Conservation (phyloP, 2,113 vertebrate genomes). For the Trichechus manatus region DNA sequence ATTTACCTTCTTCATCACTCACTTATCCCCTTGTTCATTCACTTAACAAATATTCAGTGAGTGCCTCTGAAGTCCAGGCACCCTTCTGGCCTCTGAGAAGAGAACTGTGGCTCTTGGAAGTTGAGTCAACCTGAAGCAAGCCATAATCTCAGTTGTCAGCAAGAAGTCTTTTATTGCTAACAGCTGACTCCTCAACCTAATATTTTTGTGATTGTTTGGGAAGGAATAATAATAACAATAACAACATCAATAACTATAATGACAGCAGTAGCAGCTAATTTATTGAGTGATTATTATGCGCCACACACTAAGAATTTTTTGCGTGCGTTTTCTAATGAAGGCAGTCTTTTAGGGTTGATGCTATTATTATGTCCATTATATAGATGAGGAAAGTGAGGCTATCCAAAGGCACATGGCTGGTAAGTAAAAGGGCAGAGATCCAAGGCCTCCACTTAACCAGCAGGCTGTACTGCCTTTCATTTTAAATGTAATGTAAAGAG, state of each 20-base stretch:
- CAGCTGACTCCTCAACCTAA: neutral
- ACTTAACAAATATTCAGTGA: neutral
- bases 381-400: neutral
- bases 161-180: neutral
- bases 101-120: neutral
- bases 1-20: neutral
- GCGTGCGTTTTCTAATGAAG: neutral
- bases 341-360: neutral
- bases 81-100: neutral
- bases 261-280: neutral
- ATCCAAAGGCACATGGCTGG: rapidly evolving
- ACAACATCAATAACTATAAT: too few relatives aligned
- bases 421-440: neutral
- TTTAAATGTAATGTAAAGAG: neutral
- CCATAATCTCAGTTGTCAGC: neutral
- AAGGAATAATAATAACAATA: neutral
- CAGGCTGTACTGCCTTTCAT: rapidly evolving
- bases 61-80: neutral
- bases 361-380: neutral
- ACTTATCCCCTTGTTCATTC: neutral
- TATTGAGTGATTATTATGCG: neutral
- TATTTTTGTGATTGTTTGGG: neutral
- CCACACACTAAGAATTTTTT: neutral
- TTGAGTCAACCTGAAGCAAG: neutral
- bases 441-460: neutral